phyloP scores from a whole-genome alignment of 1,140 invertebrate genomes.

The Lepidurus apus region DNA sequence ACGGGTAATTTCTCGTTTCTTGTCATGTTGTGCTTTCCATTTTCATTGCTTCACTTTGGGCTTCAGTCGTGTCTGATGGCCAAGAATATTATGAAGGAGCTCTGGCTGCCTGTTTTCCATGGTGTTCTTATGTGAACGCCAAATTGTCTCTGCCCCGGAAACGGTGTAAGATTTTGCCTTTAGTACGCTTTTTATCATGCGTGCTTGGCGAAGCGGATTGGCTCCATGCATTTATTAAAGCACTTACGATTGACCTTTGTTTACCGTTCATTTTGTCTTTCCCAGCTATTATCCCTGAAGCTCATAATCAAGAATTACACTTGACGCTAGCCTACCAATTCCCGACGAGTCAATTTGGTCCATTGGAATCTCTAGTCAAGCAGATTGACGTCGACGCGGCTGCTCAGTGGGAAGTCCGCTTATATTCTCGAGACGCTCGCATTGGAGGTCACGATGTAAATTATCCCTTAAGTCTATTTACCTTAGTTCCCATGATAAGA shows the following conservation, averaged over 20 bases:
- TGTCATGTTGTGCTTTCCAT: conserved; percentile 11
- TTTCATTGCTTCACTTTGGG: conserved; percentile 30
- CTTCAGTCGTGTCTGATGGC: conserved; percentile 54
- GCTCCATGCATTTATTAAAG: conserved; percentile 23
- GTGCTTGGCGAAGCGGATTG: neutral
- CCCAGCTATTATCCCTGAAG: conserved; percentile 62
- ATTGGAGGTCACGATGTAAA: conserved; percentile 66
- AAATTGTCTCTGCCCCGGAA: conserved; percentile 46
- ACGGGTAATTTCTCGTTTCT: neutral
- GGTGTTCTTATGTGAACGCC: conserved; percentile 54
- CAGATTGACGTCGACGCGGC: conserved; percentile 58
- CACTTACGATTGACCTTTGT: neutral
- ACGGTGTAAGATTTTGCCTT: conserved; percentile 44
- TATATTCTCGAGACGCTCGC: conserved; percentile 75
- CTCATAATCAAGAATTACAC: conserved; percentile 75
- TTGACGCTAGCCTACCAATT: conserved; percentile 85
- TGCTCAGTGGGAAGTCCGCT: conserved; percentile 72
- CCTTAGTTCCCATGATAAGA: conserved; percentile 27
- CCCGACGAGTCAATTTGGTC: conserved; percentile 60
- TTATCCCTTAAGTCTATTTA: neutral
- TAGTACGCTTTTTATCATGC: neutral
- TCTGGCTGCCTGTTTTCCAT: conserved; percentile 62
- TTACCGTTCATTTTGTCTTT: conserved; percentile 36
- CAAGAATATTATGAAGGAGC: conserved; percentile 60
- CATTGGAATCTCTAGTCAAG: conserved; percentile 66